Evolutionary conservation across 2,113 vertebrate species (phyloP).

Genomic region (Periophthalmus modestus): DNA sequence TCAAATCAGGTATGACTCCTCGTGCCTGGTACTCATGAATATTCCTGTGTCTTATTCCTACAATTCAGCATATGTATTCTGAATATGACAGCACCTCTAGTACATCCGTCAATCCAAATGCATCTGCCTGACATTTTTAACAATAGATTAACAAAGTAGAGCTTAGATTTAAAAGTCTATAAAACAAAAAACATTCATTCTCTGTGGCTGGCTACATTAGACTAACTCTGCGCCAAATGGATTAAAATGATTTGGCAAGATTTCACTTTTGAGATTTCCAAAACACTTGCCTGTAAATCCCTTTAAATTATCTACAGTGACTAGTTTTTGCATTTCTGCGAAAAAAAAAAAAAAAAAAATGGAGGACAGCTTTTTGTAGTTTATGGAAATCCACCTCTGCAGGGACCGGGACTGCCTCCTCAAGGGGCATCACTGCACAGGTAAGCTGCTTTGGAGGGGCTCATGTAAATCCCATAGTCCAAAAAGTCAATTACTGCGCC

Average conservation of each 20-base stretch:
- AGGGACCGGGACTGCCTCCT: constrained; percentile 64
- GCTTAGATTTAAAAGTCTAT: constrained; percentile 27
- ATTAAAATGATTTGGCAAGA: constrained; percentile 55
- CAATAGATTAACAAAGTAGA: constrained; percentile 16
- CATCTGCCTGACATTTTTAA: not conserved
- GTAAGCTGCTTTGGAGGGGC: constrained; percentile 80
- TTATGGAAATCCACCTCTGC: constrained; percentile 75
- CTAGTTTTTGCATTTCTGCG: constrained; percentile 67
- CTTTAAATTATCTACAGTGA: constrained; percentile 72
- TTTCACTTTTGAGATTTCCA: constrained; percentile 64
- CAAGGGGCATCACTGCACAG: constrained; percentile 78
- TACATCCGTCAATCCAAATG: not conserved
- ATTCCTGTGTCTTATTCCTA: not conserved
- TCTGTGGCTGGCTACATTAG: constrained; percentile 35
- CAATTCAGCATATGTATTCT: not conserved
- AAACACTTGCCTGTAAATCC: constrained; percentile 67
- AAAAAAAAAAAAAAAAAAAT: constrained; percentile 17
- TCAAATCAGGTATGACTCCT: no score
- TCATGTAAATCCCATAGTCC: constrained; percentile 81
- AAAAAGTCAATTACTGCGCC: constrained; percentile 82
- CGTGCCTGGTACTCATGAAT: no score
- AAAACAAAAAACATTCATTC: constrained; percentile 37
- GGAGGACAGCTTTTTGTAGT: constrained; percentile 44
- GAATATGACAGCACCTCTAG: not conserved
- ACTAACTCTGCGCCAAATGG: constrained; percentile 47